These are phyloP conservation scores for Peromyscus aztecus DNA, from an alignment of 2,797 vertebrate species.

Conservation along the genomic window DNA sequence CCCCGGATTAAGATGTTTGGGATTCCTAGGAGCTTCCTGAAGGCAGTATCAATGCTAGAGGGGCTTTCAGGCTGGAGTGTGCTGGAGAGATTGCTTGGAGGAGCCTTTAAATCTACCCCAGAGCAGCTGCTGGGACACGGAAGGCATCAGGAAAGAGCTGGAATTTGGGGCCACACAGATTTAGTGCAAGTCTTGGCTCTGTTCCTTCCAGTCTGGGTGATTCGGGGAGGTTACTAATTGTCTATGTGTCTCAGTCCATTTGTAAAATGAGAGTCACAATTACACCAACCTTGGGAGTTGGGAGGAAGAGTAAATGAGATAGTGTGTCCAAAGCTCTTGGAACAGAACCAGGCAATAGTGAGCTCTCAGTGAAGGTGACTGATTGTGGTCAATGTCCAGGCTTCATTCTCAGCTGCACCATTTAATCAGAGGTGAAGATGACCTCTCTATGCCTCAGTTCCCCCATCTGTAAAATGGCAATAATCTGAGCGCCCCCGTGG, in stretches of 20 bases:
- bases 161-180: not conserved
- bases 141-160: not conserved
- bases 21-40: not conserved
- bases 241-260: not conserved
- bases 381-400: not conserved
- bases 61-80: no score
- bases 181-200: not conserved
- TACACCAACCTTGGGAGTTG: not conserved
- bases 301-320: not conserved
- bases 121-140: not conserved
- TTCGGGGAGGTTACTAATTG: not conserved
- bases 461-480: not conserved
- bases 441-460: not conserved
- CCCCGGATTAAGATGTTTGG: not conserved
- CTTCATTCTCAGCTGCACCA: not conserved
- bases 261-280: not conserved
- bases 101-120: not conserved
- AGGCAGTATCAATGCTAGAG: not conserved
- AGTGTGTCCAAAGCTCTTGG: not conserved
- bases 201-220: not conserved
- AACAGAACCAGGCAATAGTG: not conserved
- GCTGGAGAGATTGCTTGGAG: not conserved
- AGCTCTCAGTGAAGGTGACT: not conserved
- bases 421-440: rapidly evolving
- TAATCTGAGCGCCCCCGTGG: not conserved